These are phyloP conservation scores for Timandra comae DNA, from an alignment of 2,888 invertebrate genomes.

Conservation along the genomic window DNA sequence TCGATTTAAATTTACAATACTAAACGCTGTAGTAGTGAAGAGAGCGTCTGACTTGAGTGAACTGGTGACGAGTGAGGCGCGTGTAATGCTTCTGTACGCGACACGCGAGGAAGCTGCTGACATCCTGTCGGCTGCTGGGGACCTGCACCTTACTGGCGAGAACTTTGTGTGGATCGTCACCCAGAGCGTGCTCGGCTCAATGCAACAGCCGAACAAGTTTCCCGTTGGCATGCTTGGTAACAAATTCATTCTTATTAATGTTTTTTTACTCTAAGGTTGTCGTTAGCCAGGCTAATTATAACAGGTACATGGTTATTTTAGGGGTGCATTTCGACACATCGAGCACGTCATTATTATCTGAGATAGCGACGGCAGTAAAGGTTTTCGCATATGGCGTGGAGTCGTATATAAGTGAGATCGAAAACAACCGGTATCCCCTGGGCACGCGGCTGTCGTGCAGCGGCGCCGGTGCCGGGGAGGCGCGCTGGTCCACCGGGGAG, in stretches of 20 bases:
- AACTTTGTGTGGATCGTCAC: slow-evolving; percentile 98
- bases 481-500: slow-evolving; percentile 94
- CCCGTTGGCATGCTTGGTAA: slow-evolving; percentile 94
- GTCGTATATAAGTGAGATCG: slow-evolving; percentile 86
- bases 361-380: slow-evolving; percentile 92
- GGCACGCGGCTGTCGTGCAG: slow-evolving; percentile 86
- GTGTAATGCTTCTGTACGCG: slow-evolving; percentile 94
- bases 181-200: slow-evolving; percentile 92
- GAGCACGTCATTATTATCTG: slow-evolving; percentile 86
- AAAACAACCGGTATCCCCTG: slow-evolving; percentile 80
- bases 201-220: slow-evolving; percentile 82
- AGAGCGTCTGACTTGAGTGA: slow-evolving; percentile 85
- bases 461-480: slow-evolving; percentile 87
- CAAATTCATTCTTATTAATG: too few species aligned
- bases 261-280: too few species aligned
- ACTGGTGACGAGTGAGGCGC: slow-evolving; percentile 91
- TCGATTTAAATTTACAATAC: slow-evolving; percentile 83
- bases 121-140: slow-evolving; percentile 86
- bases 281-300: too few species aligned
- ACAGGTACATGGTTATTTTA: too few species aligned
- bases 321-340: slow-evolving; percentile 95
- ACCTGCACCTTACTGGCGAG: slow-evolving; percentile 88
- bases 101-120: slow-evolving; percentile 91
- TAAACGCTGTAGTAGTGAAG: slow-evolving; percentile 90
- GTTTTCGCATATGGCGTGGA: slow-evolving; percentile 95